phyloP scores from a whole-genome alignment of 2,888 invertebrate species.

The Tinea semifulvella region DNA sequence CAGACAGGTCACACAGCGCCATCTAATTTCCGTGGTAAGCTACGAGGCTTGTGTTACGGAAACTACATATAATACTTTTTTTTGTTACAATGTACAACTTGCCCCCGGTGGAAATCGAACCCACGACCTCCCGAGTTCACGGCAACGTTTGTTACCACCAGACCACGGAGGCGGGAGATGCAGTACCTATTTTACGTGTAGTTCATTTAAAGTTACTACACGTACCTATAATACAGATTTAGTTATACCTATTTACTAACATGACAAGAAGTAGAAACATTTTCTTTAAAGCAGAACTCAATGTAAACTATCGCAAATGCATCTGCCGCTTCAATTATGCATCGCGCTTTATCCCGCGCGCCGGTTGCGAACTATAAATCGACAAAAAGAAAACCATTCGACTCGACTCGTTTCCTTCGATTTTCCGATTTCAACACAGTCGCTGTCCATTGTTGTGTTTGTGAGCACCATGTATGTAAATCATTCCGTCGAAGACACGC shows the following conservation, averaged over 20 bases:
- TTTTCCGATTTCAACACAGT: slow-evolving; percentile 34
- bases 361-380: slow-evolving; percentile 24
- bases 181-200: background rate
- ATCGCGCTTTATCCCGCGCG: slow-evolving; percentile 9
- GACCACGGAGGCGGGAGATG: too few relatives aligned
- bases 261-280: too few relatives aligned
- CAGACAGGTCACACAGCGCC: too few relatives aligned
- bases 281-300: background rate
- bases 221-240: background rate
- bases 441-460: slow-evolving; percentile 57
- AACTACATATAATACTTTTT: too few relatives aligned
- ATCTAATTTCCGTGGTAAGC: too few relatives aligned
- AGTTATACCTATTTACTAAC: background rate
- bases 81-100: too few relatives aligned
- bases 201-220: too few relatives aligned
- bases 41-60: too few relatives aligned
- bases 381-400: slow-evolving; percentile 40
- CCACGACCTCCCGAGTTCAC: too few relatives aligned
- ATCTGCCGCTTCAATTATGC: slow-evolving; percentile 9
- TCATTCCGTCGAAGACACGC: slow-evolving; percentile 36
- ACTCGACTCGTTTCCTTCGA: slow-evolving; percentile 45
- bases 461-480: slow-evolving; percentile 58
- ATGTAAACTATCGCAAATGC: slow-evolving; percentile 10
- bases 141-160: too few relatives aligned
- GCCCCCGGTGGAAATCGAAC: too few relatives aligned